Evolutionary conservation across 1,140 invertebrate species (phyloP), one percentile per base, ranked within the genome.

Genomic region (Psilanteris sp.): DNA sequence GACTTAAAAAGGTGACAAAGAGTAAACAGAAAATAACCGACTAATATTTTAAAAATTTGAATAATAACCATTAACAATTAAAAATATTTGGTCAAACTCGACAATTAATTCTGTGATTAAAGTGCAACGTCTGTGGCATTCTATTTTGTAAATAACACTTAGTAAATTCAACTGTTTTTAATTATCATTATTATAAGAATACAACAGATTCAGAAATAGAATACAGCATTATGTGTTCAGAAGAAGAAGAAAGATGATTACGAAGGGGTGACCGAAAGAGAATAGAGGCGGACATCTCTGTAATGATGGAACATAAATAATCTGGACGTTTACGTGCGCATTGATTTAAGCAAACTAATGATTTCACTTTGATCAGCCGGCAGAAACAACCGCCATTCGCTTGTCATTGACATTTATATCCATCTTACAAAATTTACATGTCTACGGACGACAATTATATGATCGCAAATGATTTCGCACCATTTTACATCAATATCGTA

Each of bases 331-430:
- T 88, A 88, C 83, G 87, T 71, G 84, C 86, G 85, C 87, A 89
- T 89, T 89, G 87, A 89, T 88, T 89, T 86, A 89, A 89, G 86
- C 85, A 88, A 88, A 88, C 86, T 89, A 89, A 87, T 87, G 87
- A 89, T 89, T 89, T 89, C 83, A 88, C 87, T 89, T 89, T 89
- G 87, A 86, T 82, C 83, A 79, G 76, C 68, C 78, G 78, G 73
- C 77, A 82, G 81, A 82, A 79, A 83, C 74, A 79, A 80, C 78
- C 81, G 68, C 79, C 75, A 72, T 77, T 79, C 59, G 80, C 77
- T 83, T 86, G 83, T 85, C 84, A 82, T 88, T 88, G 86, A 88
- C 87, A 80, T 88, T 88, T 86, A 87, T 88, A 86, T 87, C 74
- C 78, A 80, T 27, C 79, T 41, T 67, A 48, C 66, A 78, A 85